phyloP scores from a whole-genome alignment of 1,140 invertebrate genomes.

The Neuroterus valhalla region DNA sequence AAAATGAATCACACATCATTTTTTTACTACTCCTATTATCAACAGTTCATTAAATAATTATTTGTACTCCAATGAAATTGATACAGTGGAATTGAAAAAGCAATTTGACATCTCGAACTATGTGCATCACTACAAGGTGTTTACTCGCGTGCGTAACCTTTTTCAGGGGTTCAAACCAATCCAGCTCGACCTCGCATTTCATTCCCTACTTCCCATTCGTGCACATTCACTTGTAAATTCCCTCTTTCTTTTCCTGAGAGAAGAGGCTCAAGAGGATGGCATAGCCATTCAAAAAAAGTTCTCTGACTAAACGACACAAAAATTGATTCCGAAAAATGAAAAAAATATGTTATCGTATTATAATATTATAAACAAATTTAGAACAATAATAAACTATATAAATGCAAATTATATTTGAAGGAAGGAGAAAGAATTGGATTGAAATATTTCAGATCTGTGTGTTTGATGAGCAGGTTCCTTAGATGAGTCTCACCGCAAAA shows the following conservation, averaged over 20 bases:
- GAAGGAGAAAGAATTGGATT: not conserved
- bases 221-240: conserved; percentile 52
- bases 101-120: conserved; percentile 50
- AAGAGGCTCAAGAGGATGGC: conserved; percentile 51
- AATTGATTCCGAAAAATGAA: conserved; percentile 6
- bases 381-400: too few relatives aligned
- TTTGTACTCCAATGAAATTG: conserved; percentile 43
- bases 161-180: conserved; percentile 66
- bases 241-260: conserved; percentile 49
- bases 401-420: not conserved
- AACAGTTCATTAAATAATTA: too few relatives aligned
- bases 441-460: conserved; percentile 15
- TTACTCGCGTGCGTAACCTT: conserved; percentile 65
- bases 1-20: too few relatives aligned
- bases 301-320: not conserved
- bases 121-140: conserved; percentile 62
- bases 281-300: not conserved
- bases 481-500: conserved; percentile 14
- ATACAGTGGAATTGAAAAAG: conserved; percentile 48
- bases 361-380: too few relatives aligned
- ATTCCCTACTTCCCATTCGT: conserved; percentile 56
- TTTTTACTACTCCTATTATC: too few relatives aligned
- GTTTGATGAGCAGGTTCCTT: not conserved
- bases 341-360: not conserved
- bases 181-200: conserved; percentile 63